These are phyloP conservation scores for Lobophora halterata DNA, from an alignment of 2,888 invertebrate species.

Conservation along the genomic window DNA sequence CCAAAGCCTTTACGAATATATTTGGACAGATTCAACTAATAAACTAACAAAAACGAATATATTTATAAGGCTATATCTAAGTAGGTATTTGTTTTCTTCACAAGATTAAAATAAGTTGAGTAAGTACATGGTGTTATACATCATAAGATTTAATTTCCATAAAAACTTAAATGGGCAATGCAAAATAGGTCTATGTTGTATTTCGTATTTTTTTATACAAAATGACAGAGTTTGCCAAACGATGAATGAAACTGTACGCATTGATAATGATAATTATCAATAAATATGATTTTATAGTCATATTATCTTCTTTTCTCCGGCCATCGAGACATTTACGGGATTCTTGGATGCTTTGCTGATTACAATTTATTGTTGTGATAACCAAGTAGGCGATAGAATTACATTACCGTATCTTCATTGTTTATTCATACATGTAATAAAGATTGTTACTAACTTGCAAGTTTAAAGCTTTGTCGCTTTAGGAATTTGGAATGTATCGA, in stretches of 20 bases:
- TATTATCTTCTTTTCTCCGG: constrained; percentile 16
- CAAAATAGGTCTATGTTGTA: too few relatives aligned
- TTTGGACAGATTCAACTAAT: too few relatives aligned
- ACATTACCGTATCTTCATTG: constrained; percentile 11
- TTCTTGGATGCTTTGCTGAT: constrained; percentile 19
- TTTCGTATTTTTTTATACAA: too few relatives aligned
- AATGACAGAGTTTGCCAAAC: too few relatives aligned
- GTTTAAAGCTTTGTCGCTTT: constrained; percentile 1
- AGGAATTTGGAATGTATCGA: not conserved
- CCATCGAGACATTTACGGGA: constrained; percentile 16
- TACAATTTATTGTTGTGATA: constrained; percentile 21
- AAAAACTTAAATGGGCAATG: too few relatives aligned
- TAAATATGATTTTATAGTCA: constrained; percentile 16
- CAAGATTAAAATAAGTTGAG: too few relatives aligned
- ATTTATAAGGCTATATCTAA: too few relatives aligned
- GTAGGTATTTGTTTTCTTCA: too few relatives aligned
- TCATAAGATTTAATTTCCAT: too few relatives aligned
- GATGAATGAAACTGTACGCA: constrained; percentile 3
- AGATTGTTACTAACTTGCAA: constrained; percentile 6
- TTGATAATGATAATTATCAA: constrained; percentile 8
- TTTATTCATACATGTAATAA: constrained; percentile 2
- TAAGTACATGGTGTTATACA: too few relatives aligned
- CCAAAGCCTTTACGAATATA: too few relatives aligned
- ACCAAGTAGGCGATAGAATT: constrained; percentile 14
- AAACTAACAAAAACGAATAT: too few relatives aligned